Evolutionary conservation across 2,888 invertebrate species (phyloP).

Genomic region (Apomyelois bistriatella): DNA sequence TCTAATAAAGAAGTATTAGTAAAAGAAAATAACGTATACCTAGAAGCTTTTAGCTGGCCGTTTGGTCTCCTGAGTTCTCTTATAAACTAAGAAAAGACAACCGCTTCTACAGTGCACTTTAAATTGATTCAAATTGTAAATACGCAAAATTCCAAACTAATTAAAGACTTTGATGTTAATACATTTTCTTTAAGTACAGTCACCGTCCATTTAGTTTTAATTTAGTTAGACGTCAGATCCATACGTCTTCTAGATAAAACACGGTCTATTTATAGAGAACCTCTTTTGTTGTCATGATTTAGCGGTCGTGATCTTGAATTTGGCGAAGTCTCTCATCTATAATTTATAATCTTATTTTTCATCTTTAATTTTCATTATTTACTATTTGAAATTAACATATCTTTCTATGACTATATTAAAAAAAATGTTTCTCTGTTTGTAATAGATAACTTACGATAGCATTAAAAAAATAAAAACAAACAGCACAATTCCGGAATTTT

Average conservation of each 20-base stretch:
- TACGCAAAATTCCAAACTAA: not conserved
- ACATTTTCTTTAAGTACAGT: not conserved
- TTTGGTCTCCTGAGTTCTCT: no score
- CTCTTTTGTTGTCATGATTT: not conserved
- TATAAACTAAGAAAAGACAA: no score
- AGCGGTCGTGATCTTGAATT: constrained; percentile 7
- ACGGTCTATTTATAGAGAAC: not conserved
- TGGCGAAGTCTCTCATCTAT: constrained; percentile 5
- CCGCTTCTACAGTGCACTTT: no score
- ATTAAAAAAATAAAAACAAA: no score
- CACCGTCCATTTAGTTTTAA: constrained; percentile 4
- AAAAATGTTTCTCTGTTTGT: no score
- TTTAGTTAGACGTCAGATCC: not conserved
- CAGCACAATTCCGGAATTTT: no score
- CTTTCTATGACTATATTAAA: no score
- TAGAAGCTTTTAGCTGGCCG: no score
- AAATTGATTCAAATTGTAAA: not conserved
- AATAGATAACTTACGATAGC: no score
- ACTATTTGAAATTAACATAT: not conserved
- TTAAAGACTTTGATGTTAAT: not conserved
- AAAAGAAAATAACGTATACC: no score
- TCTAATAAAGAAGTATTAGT: no score
- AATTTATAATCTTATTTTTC: constrained; percentile 2
- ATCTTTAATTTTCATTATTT: not conserved
- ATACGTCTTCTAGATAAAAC: not conserved